Evolutionary conservation across 2,113 vertebrate genomes (phyloP), one percentile per base, ranked within the genome.

Genomic region (Actinemys pallida): DNA sequence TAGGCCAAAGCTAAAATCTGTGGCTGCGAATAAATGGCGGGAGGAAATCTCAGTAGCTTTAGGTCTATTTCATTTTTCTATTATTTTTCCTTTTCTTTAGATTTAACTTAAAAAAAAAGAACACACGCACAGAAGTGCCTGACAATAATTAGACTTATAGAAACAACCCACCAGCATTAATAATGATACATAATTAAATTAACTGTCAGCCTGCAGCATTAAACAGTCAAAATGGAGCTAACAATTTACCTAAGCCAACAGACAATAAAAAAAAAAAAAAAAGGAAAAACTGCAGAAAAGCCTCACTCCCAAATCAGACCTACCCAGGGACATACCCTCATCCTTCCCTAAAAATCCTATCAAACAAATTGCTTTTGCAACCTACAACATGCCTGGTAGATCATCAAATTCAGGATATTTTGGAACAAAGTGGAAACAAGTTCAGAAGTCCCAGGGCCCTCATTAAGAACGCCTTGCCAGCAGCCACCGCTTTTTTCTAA

Each of bases 201-300:
- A 93, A 80, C 84, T 93, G 91, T 93, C 94, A 92, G 59, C 39
- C 54, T 91, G 69, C 42, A 93, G 76, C 86, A 89, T 90, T 84
- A 87, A 87, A 72, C 91, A 95, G 57, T 85, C 79, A 94, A 54
- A 85, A 1, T 89, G 59, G 91, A 84, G 90, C 50, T 93, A 19
- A n/a, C 81, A 75, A n/a, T 39, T 92, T n/a, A 24, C 62, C 69
- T 75, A 20, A 10, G n/a, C 20, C 20, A 42, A 75, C 19, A 22
- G n/a, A 39, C 65, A 72, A 39, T 39, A 42, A 75, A 62, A 35
- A 49, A 75, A 24, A 75, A 24, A 75, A 49, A 49, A 75, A 24
- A 75, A 20, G 93, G 83, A 94, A 85, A 72, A 93, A 22, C 7
- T 87, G 84, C 90, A 95, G 82, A 84, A 89, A 93, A 90, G 80